Base-by-base conservation (phyloP, 2,113 vertebrate species). In the Machaerirhynchus nigripectus region DNA sequence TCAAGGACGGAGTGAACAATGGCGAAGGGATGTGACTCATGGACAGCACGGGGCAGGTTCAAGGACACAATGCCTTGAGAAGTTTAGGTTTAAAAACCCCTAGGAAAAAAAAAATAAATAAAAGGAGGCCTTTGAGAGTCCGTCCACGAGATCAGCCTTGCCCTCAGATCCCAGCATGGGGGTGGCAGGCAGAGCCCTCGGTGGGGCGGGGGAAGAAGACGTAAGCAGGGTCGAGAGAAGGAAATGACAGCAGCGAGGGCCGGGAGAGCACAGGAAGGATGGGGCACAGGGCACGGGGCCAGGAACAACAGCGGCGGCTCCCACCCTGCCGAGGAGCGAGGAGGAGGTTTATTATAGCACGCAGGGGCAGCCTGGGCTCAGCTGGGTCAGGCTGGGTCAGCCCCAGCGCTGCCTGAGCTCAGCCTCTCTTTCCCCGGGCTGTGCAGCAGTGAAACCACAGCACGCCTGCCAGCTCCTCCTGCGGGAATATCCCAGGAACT, bases 191-290 rank as follows among this genome's bases (percentile, higher is more conserved):
- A 67, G 89, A 55, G 68, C 44, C 39, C 53, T 73, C 27, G 16
- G 13, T 1, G 15, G 50, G 31, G 44, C 2, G 0, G 44, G 53
- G 42, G 65, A 23, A 86, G 69, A 55, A 90, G 83, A 84, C 14
- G 53, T 77, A 37, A 90, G 78, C 75, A 33, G 78, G 57, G 75
- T 56, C 22, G 18, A 7, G 11, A 73, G 92, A 50, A 97, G 97
- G 96, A 97, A 97, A 96, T 97, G 95, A 95, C 88, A 84, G 87
- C 89, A 91, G 37, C 19, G 6, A 93, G 52, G 74, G 42, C 89
- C 65, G n/a, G 87, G 89, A 95, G 90, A 81, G 91, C 83, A 33
- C 76, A 95, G 97, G 95, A 96, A 97, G 96, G 97, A 97, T 95
- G 95, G 93, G 96, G 96, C 94, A 92, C 3, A 6, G 80, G 96